A percentile compares a stretch with the other conserved stretches of the same genome.
These are phyloP conservation scores for Perdita meconis DNA, from an alignment of 2,888 invertebrate species.

Conservation along the genomic window DNA sequence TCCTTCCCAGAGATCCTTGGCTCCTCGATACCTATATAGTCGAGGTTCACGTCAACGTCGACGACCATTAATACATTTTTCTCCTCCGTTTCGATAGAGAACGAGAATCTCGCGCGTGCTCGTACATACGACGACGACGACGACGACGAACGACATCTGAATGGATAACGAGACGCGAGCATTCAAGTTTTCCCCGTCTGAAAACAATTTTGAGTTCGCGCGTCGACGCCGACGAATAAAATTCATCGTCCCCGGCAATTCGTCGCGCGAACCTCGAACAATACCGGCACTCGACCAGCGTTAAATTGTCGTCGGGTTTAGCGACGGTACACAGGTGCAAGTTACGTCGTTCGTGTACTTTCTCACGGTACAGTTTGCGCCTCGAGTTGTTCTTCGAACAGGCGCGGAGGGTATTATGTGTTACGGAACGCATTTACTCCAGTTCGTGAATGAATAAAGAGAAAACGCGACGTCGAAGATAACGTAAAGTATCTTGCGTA, in stretches of 20 bases:
- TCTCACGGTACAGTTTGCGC: conserved; percentile 14
- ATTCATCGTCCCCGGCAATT: conserved; percentile 6
- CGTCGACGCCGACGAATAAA: conserved; percentile 19
- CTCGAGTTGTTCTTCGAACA: not conserved
- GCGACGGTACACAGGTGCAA: conserved; percentile 6
- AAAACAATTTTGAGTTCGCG: conserved; percentile 38
- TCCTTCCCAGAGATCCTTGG: conserved; percentile 35
- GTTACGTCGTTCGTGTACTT: conserved; percentile 14
- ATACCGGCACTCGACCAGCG: not conserved
- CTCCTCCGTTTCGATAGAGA: conserved; percentile 37
- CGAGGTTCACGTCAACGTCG: conserved; percentile 34
- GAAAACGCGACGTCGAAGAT: conserved; percentile 21
- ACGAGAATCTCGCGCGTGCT: conserved; percentile 15
- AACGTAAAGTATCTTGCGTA: conserved; percentile 23
- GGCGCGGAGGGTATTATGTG: not conserved
- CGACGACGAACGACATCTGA: conserved; percentile 37
- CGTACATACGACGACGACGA: too few species aligned
- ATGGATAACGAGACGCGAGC: conserved; percentile 48
- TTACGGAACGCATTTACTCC: not conserved
- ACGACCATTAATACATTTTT: conserved; percentile 55
- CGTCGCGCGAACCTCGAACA: not conserved
- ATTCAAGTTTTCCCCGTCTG: conserved; percentile 29
- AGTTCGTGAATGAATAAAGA: conserved; percentile 31
- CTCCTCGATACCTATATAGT: conserved; percentile 29
- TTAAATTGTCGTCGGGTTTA: conserved; percentile 19